Base-by-base conservation (phyloP, 2,888 invertebrate genomes). In the Escarpia spicata region DNA sequence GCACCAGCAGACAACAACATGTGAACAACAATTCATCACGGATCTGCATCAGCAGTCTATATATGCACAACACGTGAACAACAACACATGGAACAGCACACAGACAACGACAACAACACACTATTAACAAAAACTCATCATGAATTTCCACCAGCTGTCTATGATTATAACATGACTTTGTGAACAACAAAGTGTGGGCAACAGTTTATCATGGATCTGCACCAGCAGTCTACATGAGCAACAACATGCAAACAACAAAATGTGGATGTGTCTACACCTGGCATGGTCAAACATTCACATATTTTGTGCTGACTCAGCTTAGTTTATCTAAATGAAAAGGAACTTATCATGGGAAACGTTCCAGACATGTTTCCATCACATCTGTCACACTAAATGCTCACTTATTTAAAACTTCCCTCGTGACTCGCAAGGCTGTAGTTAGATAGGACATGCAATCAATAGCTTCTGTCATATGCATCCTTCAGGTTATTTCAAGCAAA, bases 121-220 rank as follows among this genome's bases (percentile, higher is more conserved):
- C 37, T 37, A 37, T 37, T 37, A 37, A 37, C 37, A 37, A 37
- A 37, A 37, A 37, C 37, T 37, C 37, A 1, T 37, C 37, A 37
- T 37, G 37, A 37, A 37, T 37, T 37, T 37, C 37, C 37, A 37
- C 37, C 37, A 37, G 37, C 37, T 37, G 37, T 37, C 37, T 37
- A 37, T 37, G 37, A 37, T 37, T 37, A 37, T 37, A 37, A 37
- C 37, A 37, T 37, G 37, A 37, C 37, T 37, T 37, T 37, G 37
- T 12, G 52, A 52, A 52, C 52, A 52, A 1, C 12, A 52, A 52
- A 0, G 12, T 19, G 94, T 37, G 92, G 95, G 95, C 19, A 94
- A 75, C n/a, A 75, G 6, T 6, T 37, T 37, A 37, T 37, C 37
- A 37, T 37, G 37, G 37, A 37, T 37, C 37, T 37, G 37, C 37